Percentiles rank a stretch among this genome's conserved stretches.
These are phyloP conservation scores for Spea bombifrons DNA, from an alignment of 2,113 vertebrate genomes.

Conservation along the genomic window DNA sequence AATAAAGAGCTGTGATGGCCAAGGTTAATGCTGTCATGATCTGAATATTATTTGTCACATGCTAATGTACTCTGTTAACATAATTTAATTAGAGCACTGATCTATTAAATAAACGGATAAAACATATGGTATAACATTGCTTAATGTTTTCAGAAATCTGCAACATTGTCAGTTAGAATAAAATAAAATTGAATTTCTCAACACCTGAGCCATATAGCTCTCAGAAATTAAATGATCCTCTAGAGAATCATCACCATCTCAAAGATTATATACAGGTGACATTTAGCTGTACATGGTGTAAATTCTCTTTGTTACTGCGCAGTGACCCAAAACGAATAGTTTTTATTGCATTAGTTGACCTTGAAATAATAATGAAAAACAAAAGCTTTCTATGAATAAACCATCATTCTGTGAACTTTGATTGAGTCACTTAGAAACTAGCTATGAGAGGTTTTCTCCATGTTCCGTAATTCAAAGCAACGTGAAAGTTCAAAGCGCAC, in stretches of 20 bases:
- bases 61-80: conserved; percentile 13
- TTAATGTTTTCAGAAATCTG: too few species aligned
- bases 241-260: not conserved
- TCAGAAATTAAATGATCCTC: conserved; percentile 4
- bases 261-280: conserved; percentile 26
- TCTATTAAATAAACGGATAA: too few species aligned
- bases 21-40: conserved; percentile 39
- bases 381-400: not conserved
- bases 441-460: too few species aligned
- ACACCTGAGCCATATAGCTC: conserved; percentile 15
- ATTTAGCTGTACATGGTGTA: conserved; percentile 25
- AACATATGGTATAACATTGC: too few species aligned
- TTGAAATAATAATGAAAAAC: conserved; percentile 22
- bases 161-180: too few species aligned
- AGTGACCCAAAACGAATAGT: conserved; percentile 4
- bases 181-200: not conserved
- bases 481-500: too few species aligned
- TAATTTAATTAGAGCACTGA: conserved; percentile 3
- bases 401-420: not conserved
- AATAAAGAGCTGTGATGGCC: conserved; percentile 22
- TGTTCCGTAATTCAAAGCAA: too few species aligned
- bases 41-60: conserved; percentile 10
- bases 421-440: not conserved
- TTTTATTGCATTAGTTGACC: conserved; percentile 26
- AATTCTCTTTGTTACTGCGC: not conserved